Percentiles rank a stretch among this genome's conserved stretches.
phyloP scores from a whole-genome alignment of 2,113 vertebrate species.

The Megaceryle maxima region DNA sequence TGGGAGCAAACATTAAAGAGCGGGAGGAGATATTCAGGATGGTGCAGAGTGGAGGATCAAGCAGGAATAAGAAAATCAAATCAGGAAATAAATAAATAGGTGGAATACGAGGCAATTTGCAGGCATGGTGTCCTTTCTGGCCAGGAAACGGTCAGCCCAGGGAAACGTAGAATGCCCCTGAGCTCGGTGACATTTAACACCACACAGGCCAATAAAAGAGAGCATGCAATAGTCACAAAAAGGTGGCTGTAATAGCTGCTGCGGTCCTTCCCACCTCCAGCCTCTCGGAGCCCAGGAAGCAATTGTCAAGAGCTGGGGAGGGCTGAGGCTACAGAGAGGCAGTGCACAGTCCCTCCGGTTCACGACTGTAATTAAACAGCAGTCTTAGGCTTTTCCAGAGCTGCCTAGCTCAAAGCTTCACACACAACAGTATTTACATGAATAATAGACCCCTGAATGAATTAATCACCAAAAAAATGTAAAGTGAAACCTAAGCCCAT shows the following conservation, averaged over 20 bases:
- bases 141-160: rapidly evolving
- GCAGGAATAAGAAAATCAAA: not conserved
- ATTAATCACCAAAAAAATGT: slow-evolving; percentile 16
- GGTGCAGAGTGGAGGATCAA: not conserved
- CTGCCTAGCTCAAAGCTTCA: not conserved
- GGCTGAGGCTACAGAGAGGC: not conserved
- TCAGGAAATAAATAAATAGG: not conserved
- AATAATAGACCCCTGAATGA: not conserved
- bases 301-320: not conserved
- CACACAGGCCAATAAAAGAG: not conserved
- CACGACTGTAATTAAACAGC: not conserved
- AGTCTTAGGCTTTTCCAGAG: not conserved
- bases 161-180: not conserved
- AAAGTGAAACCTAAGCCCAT: slow-evolving; percentile 25
- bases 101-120: not conserved
- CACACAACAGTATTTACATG: slow-evolving; percentile 42
- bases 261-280: not conserved
- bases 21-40: not conserved
- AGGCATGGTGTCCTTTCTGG: not conserved
- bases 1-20: not conserved
- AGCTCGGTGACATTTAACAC: not conserved
- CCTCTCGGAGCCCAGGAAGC: not conserved
- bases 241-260: not conserved
- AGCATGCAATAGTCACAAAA: not conserved
- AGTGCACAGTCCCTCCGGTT: rapidly evolving